Conservation (phyloP, 2,797 vertebrate species). For the Hemibagrus guttatus region DNA sequence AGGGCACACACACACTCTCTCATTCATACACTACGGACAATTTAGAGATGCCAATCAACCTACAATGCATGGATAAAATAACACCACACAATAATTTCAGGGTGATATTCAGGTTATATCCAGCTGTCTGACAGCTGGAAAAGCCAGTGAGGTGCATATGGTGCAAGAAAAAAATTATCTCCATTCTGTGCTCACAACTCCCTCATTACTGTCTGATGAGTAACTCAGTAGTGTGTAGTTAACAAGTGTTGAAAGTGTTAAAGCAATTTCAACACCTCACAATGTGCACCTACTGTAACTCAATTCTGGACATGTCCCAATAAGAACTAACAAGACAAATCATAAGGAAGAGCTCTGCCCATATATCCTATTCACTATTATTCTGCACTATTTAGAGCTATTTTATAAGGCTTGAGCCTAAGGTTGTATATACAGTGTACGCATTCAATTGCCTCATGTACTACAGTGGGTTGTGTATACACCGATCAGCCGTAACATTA, state of each 20-base stretch:
- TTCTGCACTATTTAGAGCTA: background rate
- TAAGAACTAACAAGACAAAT: background rate
- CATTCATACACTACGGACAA: too few relatives aligned
- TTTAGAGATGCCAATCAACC: too few relatives aligned
- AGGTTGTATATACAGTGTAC: background rate
- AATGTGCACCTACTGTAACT: too few relatives aligned
- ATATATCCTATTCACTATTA: background rate
- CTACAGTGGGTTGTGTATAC: background rate
- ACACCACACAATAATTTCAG: background rate
- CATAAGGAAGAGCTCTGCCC: background rate
- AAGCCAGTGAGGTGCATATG: background rate
- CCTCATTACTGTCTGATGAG: background rate
- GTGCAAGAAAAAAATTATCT: background rate
- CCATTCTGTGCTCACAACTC: background rate
- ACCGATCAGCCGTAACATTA: too few relatives aligned
- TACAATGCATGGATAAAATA: too few relatives aligned
- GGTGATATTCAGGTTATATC: background rate
- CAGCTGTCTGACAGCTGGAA: background rate
- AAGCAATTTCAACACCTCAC: background rate
- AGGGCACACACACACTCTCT: too few relatives aligned
- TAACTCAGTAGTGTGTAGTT: background rate
- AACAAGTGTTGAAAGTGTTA: background rate
- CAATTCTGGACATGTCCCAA: background rate
- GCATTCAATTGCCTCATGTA: background rate
- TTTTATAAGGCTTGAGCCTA: background rate